phyloP scores from a whole-genome alignment of 2,888 invertebrate genomes.

The Chromoteleia sp. region DNA sequence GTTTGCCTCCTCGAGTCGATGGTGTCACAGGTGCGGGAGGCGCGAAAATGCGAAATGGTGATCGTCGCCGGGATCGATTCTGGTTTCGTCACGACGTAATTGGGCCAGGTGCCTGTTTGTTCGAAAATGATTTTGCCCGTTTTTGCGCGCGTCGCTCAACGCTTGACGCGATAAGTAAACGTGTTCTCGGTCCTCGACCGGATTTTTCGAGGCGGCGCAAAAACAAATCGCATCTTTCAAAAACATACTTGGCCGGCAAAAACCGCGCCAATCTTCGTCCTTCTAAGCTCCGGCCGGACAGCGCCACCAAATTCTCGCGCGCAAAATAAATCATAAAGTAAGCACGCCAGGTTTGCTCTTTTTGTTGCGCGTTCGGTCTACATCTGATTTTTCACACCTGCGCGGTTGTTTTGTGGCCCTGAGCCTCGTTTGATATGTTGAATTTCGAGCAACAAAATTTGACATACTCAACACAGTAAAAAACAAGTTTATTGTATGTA shows the following conservation, averaged over 20 bases:
- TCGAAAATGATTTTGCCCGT: constrained; percentile 73
- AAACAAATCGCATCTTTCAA: constrained; percentile 81
- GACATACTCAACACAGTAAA: constrained; percentile 67
- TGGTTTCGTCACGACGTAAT: constrained; percentile 71
- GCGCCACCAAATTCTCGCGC: constrained; percentile 40
- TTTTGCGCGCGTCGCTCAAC: constrained; percentile 64
- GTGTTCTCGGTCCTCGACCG: constrained; percentile 53
- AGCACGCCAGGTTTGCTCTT: constrained; percentile 48
- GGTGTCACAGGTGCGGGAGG: constrained; percentile 65
- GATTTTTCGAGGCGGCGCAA: constrained; percentile 64
- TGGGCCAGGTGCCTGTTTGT: constrained; percentile 71
- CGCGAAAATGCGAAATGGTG: constrained; percentile 65
- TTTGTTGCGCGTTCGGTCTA: constrained; percentile 30
- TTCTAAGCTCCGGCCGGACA: constrained; percentile 62
- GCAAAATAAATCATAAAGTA: constrained; percentile 77
- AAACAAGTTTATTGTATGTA: too few species aligned
- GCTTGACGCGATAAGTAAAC: constrained; percentile 69
- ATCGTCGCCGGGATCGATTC: constrained; percentile 64
- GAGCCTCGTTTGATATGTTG: constrained; percentile 66
- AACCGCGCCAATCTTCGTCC: constrained; percentile 76
- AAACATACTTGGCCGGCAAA: constrained; percentile 79
- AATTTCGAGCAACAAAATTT: constrained; percentile 64
- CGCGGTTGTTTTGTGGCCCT: constrained; percentile 41
- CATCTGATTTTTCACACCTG: constrained; percentile 75
- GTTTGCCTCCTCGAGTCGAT: constrained; percentile 42